Conservation (phyloP, 2,797 vertebrate genomes). For the Pseudocheirus occidentalis region DNA sequence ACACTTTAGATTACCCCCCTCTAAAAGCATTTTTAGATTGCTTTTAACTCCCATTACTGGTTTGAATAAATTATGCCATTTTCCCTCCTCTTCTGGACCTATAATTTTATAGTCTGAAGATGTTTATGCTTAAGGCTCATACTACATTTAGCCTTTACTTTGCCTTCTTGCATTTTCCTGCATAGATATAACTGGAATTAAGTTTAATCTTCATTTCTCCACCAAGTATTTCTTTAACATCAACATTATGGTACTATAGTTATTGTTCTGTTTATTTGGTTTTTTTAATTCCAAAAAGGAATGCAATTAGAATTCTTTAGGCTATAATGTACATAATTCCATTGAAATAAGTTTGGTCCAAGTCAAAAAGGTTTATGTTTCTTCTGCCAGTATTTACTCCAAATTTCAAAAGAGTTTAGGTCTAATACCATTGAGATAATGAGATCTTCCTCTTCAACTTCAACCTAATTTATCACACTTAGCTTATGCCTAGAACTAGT, state of each 20-base stretch:
- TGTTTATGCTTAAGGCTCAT: constrained; percentile 65
- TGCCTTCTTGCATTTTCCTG: constrained; percentile 75
- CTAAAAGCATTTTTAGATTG: constrained; percentile 56
- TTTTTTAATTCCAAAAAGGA: constrained; percentile 75
- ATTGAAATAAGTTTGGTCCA: constrained; percentile 73
- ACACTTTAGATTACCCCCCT: constrained; percentile 50
- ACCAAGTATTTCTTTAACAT: constrained; percentile 74
- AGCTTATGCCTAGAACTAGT: constrained; percentile 42
- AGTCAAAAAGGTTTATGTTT: constrained; percentile 58
- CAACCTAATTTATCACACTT: constrained; percentile 52
- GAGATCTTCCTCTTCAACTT: constrained; percentile 20
- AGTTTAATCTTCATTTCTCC: constrained; percentile 79
- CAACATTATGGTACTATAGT: constrained; percentile 59
- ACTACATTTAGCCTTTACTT: constrained; percentile 74
- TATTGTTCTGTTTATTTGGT: not conserved
- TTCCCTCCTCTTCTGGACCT: constrained; percentile 22
- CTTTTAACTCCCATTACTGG: constrained; percentile 45
- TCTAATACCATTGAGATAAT: not conserved
- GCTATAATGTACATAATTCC: constrained; percentile 61
- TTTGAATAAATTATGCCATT: constrained; percentile 52
- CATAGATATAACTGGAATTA: constrained; percentile 75
- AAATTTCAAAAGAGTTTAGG: constrained; percentile 55
- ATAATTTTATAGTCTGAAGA: constrained; percentile 61
- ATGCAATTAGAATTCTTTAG: constrained; percentile 60
- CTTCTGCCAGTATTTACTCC: constrained; percentile 25